phyloP scores from a whole-genome alignment of 2,113 vertebrate species.

The Nyctibius bracteatus region DNA sequence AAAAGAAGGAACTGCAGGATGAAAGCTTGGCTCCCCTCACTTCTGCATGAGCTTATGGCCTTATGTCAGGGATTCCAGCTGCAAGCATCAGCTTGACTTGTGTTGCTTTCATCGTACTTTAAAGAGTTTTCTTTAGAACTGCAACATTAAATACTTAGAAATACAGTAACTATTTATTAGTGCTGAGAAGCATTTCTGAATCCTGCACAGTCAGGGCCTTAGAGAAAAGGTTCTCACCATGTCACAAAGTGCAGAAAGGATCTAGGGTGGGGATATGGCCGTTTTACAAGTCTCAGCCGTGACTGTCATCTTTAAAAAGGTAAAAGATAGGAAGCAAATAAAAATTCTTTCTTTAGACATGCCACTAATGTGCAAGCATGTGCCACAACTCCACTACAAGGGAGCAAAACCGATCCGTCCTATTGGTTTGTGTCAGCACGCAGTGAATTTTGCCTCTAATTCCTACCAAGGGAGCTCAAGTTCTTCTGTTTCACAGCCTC shows the following conservation, averaged over 20 bases:
- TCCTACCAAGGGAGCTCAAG: neutral
- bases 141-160: neutral
- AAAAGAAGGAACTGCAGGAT: neutral
- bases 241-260: neutral
- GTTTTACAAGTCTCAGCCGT: neutral
- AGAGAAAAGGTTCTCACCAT: neutral
- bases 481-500: neutral
- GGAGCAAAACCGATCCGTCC: neutral
- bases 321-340: neutral
- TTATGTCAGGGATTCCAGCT: neutral
- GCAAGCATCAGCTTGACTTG: conserved; percentile 22
- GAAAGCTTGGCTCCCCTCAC: neutral
- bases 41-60: neutral
- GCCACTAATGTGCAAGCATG: neutral
- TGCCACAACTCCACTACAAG: neutral
- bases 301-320: neutral
- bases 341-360: neutral
- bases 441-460: neutral
- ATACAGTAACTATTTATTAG: neutral
- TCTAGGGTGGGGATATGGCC: neutral
- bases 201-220: neutral
- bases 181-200: neutral
- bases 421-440: neutral
- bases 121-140: conserved; percentile 21
- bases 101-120: neutral